phyloP scores from a whole-genome alignment of 2,113 vertebrate species.

The Pagrus major region DNA sequence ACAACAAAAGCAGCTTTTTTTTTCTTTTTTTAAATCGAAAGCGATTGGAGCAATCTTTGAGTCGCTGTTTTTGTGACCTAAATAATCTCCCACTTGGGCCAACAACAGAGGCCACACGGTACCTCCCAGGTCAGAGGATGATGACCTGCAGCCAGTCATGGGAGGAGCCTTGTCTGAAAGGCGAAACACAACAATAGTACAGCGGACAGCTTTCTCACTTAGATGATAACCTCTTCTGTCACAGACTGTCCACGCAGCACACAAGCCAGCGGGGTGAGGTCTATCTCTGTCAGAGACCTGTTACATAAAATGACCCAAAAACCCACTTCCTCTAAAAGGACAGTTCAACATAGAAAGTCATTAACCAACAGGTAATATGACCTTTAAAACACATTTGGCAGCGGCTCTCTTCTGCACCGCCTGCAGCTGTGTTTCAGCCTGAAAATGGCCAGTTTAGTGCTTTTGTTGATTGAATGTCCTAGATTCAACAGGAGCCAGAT shows the following conservation, averaged over 20 bases:
- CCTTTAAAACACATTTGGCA: constrained; percentile 63
- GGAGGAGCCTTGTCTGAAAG: constrained; percentile 46
- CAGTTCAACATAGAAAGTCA: constrained; percentile 73
- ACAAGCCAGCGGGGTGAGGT: constrained; percentile 53
- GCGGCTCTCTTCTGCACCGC: constrained; percentile 40
- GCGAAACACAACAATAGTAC: constrained; percentile 55
- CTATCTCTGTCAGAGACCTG: constrained; percentile 44
- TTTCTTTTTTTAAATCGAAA: constrained; percentile 13
- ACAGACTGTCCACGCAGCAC: constrained; percentile 42
- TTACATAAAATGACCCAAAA: constrained; percentile 81
- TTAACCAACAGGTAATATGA: constrained; percentile 78
- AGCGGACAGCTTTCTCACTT: constrained; percentile 37
- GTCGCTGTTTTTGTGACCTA: constrained; percentile 34
- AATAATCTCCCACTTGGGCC: constrained; percentile 47
- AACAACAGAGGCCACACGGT: constrained; percentile 30
- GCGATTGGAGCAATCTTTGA: background rate
- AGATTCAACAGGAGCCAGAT: constrained; percentile 55
- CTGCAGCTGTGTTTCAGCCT: constrained; percentile 59
- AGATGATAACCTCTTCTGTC: constrained; percentile 43
- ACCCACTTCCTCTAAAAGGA: constrained; percentile 77
- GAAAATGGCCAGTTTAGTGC: constrained; percentile 60
- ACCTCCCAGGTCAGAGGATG: constrained; percentile 59
- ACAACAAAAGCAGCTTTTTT: constrained; percentile 8
- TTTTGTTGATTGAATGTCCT: constrained; percentile 67
- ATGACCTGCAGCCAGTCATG: constrained; percentile 54